These are phyloP conservation scores for Araneus ventricosus DNA, from an alignment of 1,140 invertebrate species.

Conservation along the genomic window DNA sequence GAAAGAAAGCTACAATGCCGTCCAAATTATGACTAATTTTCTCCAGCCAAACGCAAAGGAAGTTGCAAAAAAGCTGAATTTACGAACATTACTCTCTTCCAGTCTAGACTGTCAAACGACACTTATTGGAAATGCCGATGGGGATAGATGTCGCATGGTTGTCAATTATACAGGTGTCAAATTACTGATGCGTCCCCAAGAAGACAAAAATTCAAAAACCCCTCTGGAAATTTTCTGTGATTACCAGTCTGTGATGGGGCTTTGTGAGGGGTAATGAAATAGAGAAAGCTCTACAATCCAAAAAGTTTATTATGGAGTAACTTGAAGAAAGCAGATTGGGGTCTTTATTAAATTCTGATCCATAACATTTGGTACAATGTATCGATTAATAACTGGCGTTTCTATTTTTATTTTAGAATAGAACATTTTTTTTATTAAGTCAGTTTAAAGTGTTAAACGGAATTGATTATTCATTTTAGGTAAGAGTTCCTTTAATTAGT, in stretches of 20 bases:
- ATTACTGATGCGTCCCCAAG: not conserved
- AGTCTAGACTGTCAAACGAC: not conserved
- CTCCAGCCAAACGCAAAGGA: too few species aligned
- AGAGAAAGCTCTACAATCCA: not conserved
- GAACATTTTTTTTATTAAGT: too few species aligned
- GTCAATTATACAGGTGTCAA: constrained; percentile 20
- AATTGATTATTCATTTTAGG: too few species aligned
- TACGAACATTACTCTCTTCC: not conserved
- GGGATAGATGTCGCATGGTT: not conserved
- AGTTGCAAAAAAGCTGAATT: too few species aligned
- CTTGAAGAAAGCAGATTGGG: not conserved
- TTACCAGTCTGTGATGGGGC: not conserved
- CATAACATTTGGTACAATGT: too few species aligned
- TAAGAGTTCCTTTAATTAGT: too few species aligned
- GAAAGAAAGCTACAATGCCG: too few species aligned
- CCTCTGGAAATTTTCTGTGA: not conserved
- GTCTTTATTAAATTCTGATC: not conserved
- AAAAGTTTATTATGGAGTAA: not conserved
- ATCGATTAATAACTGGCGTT: too few species aligned
- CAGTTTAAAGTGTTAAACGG: too few species aligned
- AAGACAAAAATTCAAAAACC: not conserved
- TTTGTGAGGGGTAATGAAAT: not conserved
- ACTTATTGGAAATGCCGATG: constrained; percentile 25
- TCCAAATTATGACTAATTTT: not conserved
- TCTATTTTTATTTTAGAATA: too few species aligned